Evolutionary conservation across 2,113 vertebrate species (phyloP), one percentile per base, ranked within the genome.

Genomic region (Nothoprocta perdicaria): DNA sequence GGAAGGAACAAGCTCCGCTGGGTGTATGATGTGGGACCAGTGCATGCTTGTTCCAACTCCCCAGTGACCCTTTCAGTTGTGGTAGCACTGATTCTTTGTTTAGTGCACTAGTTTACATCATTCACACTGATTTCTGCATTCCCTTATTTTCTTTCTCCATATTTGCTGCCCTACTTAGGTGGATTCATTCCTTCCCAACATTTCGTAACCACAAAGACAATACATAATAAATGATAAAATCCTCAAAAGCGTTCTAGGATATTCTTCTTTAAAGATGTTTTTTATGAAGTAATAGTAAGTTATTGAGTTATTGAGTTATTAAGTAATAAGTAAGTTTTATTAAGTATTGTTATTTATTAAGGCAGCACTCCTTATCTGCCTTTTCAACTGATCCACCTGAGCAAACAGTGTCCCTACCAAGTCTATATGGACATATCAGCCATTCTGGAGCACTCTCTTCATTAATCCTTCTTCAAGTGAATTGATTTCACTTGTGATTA

Each of bases 61-160:
- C 6, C 12, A 41, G 53, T 77, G 14, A 2, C 24, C 55, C 11
- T 87, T 91, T 88, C 33, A 84, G 14, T 38, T 61, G 24, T 29
- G 27, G 38, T 75, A 22, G 8, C 12, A 60, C 5, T 2, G 29
- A 84, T 67, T 38, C 53, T 57, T 57, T 57, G 31, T 27, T 57
- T 57, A 29, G 15, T 55, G 53, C 53, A 57, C 9, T 57, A 57
- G 27, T 17, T 57, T 18, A 57, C 31, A 57, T 22, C 27, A 33
- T 41, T 75, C 16, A 6, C 14, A 60, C 7, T 5, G 29, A 84
- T 63, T 38, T 48, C 45, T 48, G 22, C 22, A 24, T 69, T 17
- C 53, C 41, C 13, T 80, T 41, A 41, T 11, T 55, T 87, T 79
- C 58, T 80, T 74, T 81, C 41, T 81, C 19, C 66, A 45, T 91